Base-by-base conservation (phyloP, 2,797 vertebrate species). In the Percopsis omiscomaycus region DNA sequence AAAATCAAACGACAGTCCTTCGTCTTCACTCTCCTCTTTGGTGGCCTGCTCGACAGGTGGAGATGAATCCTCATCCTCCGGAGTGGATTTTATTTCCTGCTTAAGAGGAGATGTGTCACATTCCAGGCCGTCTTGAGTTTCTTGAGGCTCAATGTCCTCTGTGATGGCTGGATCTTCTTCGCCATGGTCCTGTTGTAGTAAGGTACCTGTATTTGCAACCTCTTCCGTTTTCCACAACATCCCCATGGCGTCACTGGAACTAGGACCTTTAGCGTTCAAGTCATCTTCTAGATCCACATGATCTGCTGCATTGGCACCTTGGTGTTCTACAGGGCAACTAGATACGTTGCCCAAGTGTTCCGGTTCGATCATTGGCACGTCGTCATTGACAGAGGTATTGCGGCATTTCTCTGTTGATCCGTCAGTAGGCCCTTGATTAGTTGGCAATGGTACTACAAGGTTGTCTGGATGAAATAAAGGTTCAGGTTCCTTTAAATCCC, bases 1-100 rank as follows among this genome's bases (percentile, higher is more conserved):
- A 62, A 88, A 88, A 57, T 86, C 86, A 81, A 89, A 77, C 0
- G 85, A 84, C 66, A 86, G 88, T 12, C 90, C 86, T 2, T 86
- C 84, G 0, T 85, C 83, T 12, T 54, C 45, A 3, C 56, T 78
- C 2, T 89, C 76, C 3, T 61, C 84, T 4, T 78, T 68, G 0
- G 74, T 28, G 15, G 60, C 73, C 53, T 55, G 70, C 50, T 55
- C 22, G 1, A 3, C 3, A 3, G 47, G n/a, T 28, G 2, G 54
- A 62, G 64, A 9, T 14, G 61, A 27, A 16, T 63, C 29, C 0
- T 61, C 22, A 46, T 68, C 73, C 2, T 77, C 76, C 15, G 57
- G 2, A 27, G 71, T 57, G 3, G 61, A 28, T 12, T 54, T 73
- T 9, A 28, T 51, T 1, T 27, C 13, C 2, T 68, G 66, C 30